phyloP scores from a whole-genome alignment of 2,888 invertebrate species.

The Galeruca laticollis region DNA sequence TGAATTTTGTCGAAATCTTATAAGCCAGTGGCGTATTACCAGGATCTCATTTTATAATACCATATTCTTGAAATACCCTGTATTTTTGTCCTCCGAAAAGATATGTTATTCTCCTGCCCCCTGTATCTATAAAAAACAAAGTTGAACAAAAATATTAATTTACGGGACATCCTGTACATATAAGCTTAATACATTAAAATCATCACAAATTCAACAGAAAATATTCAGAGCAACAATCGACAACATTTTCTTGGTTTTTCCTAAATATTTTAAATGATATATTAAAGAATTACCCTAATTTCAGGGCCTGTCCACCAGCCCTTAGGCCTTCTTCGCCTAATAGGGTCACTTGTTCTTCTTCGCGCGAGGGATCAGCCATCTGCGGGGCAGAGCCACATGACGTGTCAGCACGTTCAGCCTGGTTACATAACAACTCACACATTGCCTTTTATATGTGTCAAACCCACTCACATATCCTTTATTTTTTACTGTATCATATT shows the following conservation, averaged over 20 bases:
- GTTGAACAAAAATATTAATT: no score
- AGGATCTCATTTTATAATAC: no score
- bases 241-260: not conserved
- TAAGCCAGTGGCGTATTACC: no score
- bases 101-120: no score
- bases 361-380: conserved; percentile 97
- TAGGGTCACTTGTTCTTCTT: conserved; percentile 95
- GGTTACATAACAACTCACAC: conserved; percentile 73
- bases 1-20: no score
- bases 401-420: conserved; percentile 72
- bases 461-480: not conserved
- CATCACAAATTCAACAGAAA: not conserved
- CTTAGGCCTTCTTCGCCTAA: conserved; percentile 96
- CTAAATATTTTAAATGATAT: not conserved
- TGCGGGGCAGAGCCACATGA: conserved; percentile 71
- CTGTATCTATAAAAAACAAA: no score
- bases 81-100: no score
- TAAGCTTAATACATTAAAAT: not conserved
- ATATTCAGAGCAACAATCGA: not conserved
- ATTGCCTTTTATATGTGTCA: conserved; percentile 64
- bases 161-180: no score
- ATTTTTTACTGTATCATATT: not conserved
- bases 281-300: conserved; percentile 89
- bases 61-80: no score
- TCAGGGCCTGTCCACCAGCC: conserved; percentile 96